Evolutionary conservation across 92 coral and sea anemone genomes (phyloP).

Genomic region (Epizoanthus fatuus): DNA sequence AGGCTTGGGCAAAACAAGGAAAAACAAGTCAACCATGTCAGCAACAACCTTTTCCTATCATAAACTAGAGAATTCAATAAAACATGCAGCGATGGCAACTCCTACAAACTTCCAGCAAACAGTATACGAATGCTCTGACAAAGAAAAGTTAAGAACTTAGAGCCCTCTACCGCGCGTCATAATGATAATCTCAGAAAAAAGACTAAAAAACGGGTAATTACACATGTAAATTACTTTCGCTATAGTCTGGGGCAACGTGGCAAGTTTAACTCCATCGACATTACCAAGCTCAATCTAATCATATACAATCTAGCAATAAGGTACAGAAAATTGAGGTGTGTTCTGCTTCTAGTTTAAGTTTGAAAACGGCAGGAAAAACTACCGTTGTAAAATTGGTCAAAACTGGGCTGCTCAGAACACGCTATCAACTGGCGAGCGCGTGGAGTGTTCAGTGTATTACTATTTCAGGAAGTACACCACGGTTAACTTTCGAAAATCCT

Average conservation of each 20-base stretch:
- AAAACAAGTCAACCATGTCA: background rate
- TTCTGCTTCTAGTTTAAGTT: background rate
- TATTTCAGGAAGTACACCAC: conserved; percentile 20
- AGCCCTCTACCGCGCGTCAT: background rate
- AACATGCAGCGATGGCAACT: background rate
- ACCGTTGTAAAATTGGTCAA: too few relatives aligned
- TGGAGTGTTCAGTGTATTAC: too few relatives aligned
- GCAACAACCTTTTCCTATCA: background rate
- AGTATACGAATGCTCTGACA: background rate
- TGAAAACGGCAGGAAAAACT: conserved; percentile 9
- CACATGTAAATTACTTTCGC: conserved; percentile 17
- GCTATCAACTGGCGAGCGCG: too few relatives aligned
- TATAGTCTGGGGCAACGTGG: conserved; percentile 25
- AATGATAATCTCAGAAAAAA: background rate
- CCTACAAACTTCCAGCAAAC: background rate
- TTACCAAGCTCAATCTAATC: background rate
- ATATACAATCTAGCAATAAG: background rate
- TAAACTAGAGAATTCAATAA: background rate
- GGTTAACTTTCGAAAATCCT: background rate
- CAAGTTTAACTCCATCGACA: background rate
- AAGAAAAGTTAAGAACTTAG: background rate
- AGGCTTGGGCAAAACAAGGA: conserved; percentile 19
- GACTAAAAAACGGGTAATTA: conserved; percentile 19
- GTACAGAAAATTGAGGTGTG: too few relatives aligned
- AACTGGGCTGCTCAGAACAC: too few relatives aligned